Evolutionary conservation across 2,888 invertebrate species (phyloP).

Genomic region (Mimumesa dahlbomi): DNA sequence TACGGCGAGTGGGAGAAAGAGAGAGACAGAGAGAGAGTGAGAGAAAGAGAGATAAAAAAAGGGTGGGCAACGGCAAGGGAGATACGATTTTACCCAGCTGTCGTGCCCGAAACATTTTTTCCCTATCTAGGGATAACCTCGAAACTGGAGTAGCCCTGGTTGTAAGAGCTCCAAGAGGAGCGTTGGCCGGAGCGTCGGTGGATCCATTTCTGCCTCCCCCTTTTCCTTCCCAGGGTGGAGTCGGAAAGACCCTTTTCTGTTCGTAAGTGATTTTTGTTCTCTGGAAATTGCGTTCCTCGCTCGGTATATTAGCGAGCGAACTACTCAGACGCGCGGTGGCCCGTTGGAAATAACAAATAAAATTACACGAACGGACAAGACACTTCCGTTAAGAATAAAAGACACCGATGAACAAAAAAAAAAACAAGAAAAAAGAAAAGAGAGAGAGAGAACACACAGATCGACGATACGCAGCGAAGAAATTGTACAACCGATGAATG

Average conservation of each 20-base stretch:
- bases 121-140: slow-evolving; percentile 73
- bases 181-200: slow-evolving; percentile 26
- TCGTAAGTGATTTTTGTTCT: slow-evolving; percentile 51
- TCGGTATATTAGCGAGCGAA: too few species aligned
- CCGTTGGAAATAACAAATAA: neutral
- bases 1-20: neutral
- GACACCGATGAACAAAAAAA: too few species aligned
- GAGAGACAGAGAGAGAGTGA: slow-evolving; percentile 6
- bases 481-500: too few species aligned
- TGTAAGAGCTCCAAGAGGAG: slow-evolving; percentile 41
- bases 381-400: too few species aligned
- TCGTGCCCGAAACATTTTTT: slow-evolving; percentile 70
- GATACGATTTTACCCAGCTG: slow-evolving; percentile 74
- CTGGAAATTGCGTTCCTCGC: neutral
- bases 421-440: too few species aligned
- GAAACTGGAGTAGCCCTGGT: slow-evolving; percentile 67
- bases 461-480: too few species aligned
- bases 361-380: neutral
- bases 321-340: neutral
- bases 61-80: slow-evolving; percentile 38
- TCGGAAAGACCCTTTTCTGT: slow-evolving; percentile 46
- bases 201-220: slow-evolving; percentile 42
- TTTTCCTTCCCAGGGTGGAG: slow-evolving; percentile 24
- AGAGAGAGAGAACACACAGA: too few species aligned
- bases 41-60: neutral